Base-by-base conservation (phyloP, 2,888 invertebrate genomes). In the Nudaria mundana region DNA sequence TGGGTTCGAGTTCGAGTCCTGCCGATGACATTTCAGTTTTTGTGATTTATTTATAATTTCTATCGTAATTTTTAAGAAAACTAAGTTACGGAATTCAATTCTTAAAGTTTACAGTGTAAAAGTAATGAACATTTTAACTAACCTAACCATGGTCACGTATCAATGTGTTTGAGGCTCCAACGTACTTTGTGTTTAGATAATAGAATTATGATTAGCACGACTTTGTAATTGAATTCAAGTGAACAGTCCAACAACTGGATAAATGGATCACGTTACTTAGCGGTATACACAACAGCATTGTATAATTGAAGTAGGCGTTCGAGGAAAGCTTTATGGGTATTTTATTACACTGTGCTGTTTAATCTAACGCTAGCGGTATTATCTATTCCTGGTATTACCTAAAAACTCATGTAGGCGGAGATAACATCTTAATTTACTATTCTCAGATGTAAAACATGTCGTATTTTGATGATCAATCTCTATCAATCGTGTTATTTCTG, bases 201-300 rank as follows among this genome's bases (percentile, higher is more conserved):
- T 49, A 37, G 43, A 44, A 43, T 50, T 60, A 60, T 60, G 57
- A 56, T 60, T 60, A 60, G 48, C 57, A 56, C 48, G 56, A 60
- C 43, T 46, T 47, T 22, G 57, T 57, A 56, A 60, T 56, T 60
- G 57, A 52, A 60, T 60, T 38, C 31, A 47, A 56, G 40, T 26
- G 40, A 42, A 50, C 47, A 52, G 43, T 28, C 31, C 43, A 15
- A 44, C 40, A 32, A 52, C 16, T n/a, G 16, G 16, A 30, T 35
- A 45, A 57, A 56, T 51, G 41, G 44, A 40, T 50, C 53, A 60
- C 57, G 57, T 52, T 33, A 15, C 23, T 24, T 34, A 30, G 32
- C 45, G 25, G 23, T 36, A 52, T 48, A 48, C 48, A 33, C 49
- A 42, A 52, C 46, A 40, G 40, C 26, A 31, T 44, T 25, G 43